phyloP scores from a whole-genome alignment of 2,113 vertebrate species.

The Naja naja region DNA sequence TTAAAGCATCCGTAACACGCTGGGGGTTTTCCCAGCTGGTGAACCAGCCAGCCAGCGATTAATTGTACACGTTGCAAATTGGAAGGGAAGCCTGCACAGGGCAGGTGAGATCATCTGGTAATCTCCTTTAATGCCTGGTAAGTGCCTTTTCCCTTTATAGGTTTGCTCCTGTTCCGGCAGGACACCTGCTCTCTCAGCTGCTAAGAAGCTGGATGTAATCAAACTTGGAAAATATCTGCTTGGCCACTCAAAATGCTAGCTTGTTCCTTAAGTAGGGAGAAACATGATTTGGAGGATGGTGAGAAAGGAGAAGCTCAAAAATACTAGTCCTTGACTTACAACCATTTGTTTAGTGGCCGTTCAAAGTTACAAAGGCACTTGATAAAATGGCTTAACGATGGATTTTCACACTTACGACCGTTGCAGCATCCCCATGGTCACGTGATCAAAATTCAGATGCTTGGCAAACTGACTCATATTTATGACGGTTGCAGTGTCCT shows the following conservation, averaged over 20 bases:
- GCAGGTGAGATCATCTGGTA: not conserved
- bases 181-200: not conserved
- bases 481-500: not conserved
- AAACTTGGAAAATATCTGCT: not conserved
- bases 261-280: not conserved
- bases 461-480: not conserved
- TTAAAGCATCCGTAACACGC: not conserved
- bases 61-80: constrained; percentile 3
- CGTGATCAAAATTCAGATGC: not conserved
- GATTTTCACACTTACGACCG: not conserved
- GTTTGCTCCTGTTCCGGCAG: not conserved
- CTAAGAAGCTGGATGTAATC: not conserved
- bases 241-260: not conserved
- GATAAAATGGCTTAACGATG: not conserved
- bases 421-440: not conserved
- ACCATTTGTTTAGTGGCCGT: not conserved
- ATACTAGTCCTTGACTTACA: not conserved
- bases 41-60: not conserved
- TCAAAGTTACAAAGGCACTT: not conserved
- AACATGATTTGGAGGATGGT: not conserved
- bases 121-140: not conserved
- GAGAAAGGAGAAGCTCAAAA: not conserved
- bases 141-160: not conserved
- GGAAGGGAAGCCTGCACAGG: not conserved
- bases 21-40: not conserved